Evolutionary conservation across 2,888 invertebrate genomes (phyloP).

Genomic region (Leucophenga montana): DNA sequence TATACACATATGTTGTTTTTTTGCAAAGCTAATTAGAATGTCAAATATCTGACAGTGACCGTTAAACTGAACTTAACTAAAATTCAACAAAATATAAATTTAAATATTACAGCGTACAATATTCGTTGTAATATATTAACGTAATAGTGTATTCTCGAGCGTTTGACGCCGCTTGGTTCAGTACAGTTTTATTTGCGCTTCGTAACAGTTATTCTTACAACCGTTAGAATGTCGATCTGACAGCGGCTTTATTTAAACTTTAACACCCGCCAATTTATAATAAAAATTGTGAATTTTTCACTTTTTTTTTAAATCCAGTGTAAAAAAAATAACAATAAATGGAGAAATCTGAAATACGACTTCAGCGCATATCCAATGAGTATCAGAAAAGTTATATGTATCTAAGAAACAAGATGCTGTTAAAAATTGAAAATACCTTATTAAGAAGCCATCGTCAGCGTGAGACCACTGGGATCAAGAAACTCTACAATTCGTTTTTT

Average conservation of each 20-base stretch:
- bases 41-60: conserved; percentile 56
- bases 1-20: conserved; percentile 38
- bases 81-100: background rate
- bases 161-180: background rate
- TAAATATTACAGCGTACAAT: background rate
- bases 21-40: conserved; percentile 51
- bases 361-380: conserved; percentile 68
- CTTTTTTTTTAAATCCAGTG: conserved; percentile 25
- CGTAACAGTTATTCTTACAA: conserved; percentile 27
- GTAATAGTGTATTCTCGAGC: no score
- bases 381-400: conserved; percentile 71
- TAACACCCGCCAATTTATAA: background rate
- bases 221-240: conserved; percentile 56
- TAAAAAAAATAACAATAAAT: conserved; percentile 62
- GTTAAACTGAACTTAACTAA: conserved; percentile 2
- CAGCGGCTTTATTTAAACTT: conserved; percentile 48
- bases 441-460: conserved; percentile 87
- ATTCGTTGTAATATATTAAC: background rate
- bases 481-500: conserved; percentile 90
- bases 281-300: conserved; percentile 10
- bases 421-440: conserved; percentile 82
- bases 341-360: conserved; percentile 69
- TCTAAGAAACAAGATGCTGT: conserved; percentile 78
- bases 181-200: background rate
- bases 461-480: conserved; percentile 89